Evolutionary conservation across 2,888 invertebrate genomes (phyloP), one percentile per base, ranked within the genome.

Genomic region (Hirtodrosophila cameraria): DNA sequence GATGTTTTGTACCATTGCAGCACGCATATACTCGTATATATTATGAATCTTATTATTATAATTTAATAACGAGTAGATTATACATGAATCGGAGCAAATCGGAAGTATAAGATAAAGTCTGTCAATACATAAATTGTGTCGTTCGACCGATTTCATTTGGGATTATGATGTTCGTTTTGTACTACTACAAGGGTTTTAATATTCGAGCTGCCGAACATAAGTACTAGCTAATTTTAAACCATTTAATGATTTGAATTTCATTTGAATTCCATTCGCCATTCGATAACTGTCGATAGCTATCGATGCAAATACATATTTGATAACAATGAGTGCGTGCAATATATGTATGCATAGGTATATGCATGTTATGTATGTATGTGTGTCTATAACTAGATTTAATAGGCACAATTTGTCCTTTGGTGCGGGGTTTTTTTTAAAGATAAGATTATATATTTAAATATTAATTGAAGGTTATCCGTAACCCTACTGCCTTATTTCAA

Each of bases 361-460:
- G 6, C 53, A 3, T 20, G 5, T 3, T 2, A 20, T 20, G 5
- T 20, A 20, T 20, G 18, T 20, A 5, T 52, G 20, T 28, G 30
- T 38, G 18, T 33, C 33, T 64, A 46, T 46, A 61, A 46, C 30
- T 70, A 75, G 76, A 23, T 2, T 60, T 66, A 67, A 63, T 54
- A 79, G 80, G 72, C 67, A 60, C 67, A 25, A 46, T 60, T 55
- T 77, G 77, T 74, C 67, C 85, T 61, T 84, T 70, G 85, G 85
- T 84, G 85, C 85, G 53, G 74, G 77, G 30, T 20, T 54, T 31
- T 27, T 23, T 20, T 33, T 12, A 39, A 35, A 25, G 52, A 38
- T 30, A 35, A 46, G 36, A 41, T 39, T 11, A 31, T 20, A 18
- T 45, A 9, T 23, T 11, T 35, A 35, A 15, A 4, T 16, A 25